Conservation (phyloP, 2,113 vertebrate species). For the Tricholaema leucomelas region DNA sequence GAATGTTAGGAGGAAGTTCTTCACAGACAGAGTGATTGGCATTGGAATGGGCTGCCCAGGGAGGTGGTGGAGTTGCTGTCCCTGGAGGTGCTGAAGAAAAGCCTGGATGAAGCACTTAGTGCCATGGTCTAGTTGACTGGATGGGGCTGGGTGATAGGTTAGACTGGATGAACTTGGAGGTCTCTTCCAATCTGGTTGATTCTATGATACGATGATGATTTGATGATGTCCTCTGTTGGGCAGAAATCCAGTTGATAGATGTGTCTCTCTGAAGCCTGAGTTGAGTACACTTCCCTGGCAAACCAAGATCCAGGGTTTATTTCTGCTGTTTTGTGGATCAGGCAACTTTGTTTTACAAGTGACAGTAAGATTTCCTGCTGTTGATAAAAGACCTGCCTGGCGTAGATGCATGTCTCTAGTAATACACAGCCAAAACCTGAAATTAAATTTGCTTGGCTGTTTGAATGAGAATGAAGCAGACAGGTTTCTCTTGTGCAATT, state of each 20-base stretch:
- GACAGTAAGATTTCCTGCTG: neutral
- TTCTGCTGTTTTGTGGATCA: neutral
- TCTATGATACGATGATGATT: neutral
- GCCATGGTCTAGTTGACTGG: too few species aligned
- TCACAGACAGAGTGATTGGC: too few species aligned
- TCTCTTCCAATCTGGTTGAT: too few species aligned
- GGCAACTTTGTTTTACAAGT: neutral
- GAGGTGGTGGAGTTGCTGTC: too few species aligned
- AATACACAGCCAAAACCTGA: neutral
- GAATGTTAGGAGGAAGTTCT: too few species aligned
- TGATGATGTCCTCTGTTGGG: neutral
- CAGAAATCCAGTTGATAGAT: neutral
- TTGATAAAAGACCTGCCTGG: neutral
- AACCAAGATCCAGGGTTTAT: neutral
- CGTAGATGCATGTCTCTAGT: neutral
- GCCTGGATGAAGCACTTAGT: too few species aligned
- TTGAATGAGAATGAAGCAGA: slow-evolving; percentile 7
- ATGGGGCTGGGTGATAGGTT: too few species aligned
- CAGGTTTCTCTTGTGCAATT: slow-evolving; percentile 42
- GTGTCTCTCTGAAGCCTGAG: neutral
- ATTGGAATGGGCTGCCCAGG: too few species aligned
- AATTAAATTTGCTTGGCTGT: slow-evolving; percentile 14
- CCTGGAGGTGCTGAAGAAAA: too few species aligned
- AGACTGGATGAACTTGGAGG: too few species aligned
- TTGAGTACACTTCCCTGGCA: neutral